A percentile compares a stretch with the other conserved stretches of the same genome.
phyloP scores from a whole-genome alignment of 1,140 invertebrate genomes.

The Bombus turneri region DNA sequence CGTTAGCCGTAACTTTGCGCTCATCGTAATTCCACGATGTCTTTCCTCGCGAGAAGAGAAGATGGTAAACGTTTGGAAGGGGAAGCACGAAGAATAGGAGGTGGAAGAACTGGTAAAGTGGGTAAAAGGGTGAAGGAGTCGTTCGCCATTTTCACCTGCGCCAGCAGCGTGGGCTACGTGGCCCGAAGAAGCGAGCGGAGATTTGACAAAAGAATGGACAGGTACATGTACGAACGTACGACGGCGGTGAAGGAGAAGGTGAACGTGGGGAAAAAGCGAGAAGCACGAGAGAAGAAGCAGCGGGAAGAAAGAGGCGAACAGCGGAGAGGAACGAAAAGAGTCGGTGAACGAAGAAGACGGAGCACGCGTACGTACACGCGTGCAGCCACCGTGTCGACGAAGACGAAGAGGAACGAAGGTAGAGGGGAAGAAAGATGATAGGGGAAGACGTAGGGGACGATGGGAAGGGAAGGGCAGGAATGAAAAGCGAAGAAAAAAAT shows the following conservation, averaged over 20 bases:
- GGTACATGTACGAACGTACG: constrained; percentile 48
- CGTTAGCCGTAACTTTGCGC: constrained; percentile 75
- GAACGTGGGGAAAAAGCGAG: constrained; percentile 37
- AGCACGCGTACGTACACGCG: constrained; percentile 46
- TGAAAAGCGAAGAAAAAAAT: constrained; percentile 76
- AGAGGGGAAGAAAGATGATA: constrained; percentile 12
- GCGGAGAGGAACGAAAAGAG: constrained; percentile 19
- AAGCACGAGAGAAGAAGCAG: constrained; percentile 41
- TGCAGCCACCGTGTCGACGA: constrained; percentile 39
- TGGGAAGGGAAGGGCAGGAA: constrained; percentile 62
- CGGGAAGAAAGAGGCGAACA: constrained; percentile 10
- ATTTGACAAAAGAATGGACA: constrained; percentile 75
- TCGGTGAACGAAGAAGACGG: constrained; percentile 29
- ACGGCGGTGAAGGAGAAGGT: constrained; percentile 12
- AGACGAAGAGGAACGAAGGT: constrained; percentile 48
- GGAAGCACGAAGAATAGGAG: not conserved
- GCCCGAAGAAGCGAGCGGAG: constrained; percentile 61
- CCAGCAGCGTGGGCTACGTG: constrained; percentile 20
- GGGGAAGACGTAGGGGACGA: constrained; percentile 16
- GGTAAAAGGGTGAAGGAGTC: no score
- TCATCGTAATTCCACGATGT: constrained; percentile 70
- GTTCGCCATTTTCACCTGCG: constrained; percentile 31
- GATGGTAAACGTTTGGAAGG: not conserved
- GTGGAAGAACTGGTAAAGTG: not conserved
- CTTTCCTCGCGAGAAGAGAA: not conserved